These are phyloP conservation scores for Camponotus fellah DNA, from an alignment of 2,888 invertebrate species.

Conservation along the genomic window DNA sequence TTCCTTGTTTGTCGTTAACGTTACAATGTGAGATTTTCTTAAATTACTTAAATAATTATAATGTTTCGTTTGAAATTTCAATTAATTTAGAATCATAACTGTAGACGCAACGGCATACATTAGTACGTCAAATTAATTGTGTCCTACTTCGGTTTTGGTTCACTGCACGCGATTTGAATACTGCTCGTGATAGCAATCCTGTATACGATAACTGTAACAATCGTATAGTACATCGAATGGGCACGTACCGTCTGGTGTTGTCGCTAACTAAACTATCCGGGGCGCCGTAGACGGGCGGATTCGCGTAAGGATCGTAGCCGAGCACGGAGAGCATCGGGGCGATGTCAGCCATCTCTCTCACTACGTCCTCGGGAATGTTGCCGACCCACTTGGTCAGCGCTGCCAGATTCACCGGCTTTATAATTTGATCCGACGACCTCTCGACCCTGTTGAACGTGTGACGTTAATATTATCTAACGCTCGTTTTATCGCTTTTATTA, in stretches of 20 bases:
- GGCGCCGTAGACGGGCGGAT: constrained; percentile 97
- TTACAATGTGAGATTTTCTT: not conserved
- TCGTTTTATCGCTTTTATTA: constrained; percentile 9
- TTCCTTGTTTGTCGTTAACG: too few relatives aligned
- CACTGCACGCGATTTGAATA: not conserved
- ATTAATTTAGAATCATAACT: not conserved
- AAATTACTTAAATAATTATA: not conserved
- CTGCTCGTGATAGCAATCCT: constrained; percentile 4
- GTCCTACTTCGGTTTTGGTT: not conserved
- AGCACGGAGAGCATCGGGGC: constrained; percentile 97
- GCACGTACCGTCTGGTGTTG: constrained; percentile 87
- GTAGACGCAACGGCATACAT: not conserved
- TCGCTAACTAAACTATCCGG: constrained; percentile 92
- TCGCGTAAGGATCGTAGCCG: constrained; percentile 98
- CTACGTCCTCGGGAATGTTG: constrained; percentile 95
- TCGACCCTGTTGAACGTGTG: constrained; percentile 91
- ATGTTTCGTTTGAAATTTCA: not conserved
- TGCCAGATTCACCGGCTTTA: constrained; percentile 98
- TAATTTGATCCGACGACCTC: constrained; percentile 99
- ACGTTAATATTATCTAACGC: not conserved
- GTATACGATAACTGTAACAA: constrained; percentile 37
- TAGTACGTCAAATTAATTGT: constrained; percentile 8
- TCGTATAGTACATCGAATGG: constrained; percentile 16
- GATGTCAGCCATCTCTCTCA: constrained; percentile 96
- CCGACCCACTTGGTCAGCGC: constrained; percentile 98